These are phyloP conservation scores for human DNA, from an alignment of 2,113 vertebrate genomes.

Conservation along the genomic window DNA sequence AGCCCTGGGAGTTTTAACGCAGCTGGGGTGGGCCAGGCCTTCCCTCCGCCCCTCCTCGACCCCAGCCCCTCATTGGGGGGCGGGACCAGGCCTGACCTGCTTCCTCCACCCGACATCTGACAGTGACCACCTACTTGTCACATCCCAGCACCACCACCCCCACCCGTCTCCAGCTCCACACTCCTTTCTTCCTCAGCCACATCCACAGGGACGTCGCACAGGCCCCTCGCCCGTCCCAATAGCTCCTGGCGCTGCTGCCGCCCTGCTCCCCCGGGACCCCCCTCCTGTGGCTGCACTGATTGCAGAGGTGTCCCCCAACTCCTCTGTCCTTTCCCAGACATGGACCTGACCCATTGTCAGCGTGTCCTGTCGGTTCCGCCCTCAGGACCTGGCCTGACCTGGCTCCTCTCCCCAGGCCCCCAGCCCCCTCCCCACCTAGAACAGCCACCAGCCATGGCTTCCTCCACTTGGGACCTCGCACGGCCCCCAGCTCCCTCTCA, in stretches of 20 bases:
- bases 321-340: background rate
- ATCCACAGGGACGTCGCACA: accelerated
- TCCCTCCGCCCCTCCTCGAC: too few relatives aligned
- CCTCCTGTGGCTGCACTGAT: too few relatives aligned
- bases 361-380: background rate
- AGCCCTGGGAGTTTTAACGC: background rate
- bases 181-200: background rate
- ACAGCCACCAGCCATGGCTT: background rate
- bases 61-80: background rate
- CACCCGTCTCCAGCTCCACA: background rate
- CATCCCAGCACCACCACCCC: too few relatives aligned
- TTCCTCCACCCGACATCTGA: background rate
- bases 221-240: accelerated
- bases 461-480: background rate
- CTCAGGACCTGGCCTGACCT: background rate
- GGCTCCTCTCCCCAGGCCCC: background rate
- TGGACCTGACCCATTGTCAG: background rate
- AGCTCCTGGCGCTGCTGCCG: background rate
- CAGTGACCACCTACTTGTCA: background rate
- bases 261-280: background rate
- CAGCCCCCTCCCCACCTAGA: background rate
- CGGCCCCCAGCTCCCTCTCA: accelerated
- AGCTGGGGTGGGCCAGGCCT: background rate
- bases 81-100: background rate
- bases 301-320: too few relatives aligned